Conservation (phyloP, 2,797 vertebrate genomes). For the Arctocebus calabarensis region DNA sequence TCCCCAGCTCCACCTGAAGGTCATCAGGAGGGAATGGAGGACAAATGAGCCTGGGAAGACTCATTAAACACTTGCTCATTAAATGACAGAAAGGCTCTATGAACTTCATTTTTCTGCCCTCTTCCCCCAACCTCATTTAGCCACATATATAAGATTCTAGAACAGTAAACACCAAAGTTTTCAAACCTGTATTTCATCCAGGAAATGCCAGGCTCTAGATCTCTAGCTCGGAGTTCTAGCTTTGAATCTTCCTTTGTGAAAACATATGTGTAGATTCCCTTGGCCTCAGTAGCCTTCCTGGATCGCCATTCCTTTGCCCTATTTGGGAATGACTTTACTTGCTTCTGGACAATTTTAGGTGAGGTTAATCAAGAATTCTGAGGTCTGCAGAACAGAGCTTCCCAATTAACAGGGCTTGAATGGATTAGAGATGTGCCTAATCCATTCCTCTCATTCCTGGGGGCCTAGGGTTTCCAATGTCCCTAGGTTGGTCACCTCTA, state of each 20-base stretch:
- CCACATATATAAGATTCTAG: not conserved
- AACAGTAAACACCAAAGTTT: not conserved
- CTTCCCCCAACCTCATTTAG: not conserved
- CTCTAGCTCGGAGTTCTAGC: conserved; percentile 4
- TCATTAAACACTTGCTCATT: not conserved
- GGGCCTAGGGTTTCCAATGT: conserved; percentile 4
- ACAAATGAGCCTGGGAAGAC: not conserved
- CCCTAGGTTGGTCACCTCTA: not conserved
- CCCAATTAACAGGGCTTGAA: not conserved
- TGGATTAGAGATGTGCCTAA: not conserved
- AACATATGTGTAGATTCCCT: not conserved
- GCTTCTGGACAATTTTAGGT: conserved; percentile 22
- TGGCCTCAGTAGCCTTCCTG: not conserved
- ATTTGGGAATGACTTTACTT: conserved; percentile 57
- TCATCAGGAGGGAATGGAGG: not conserved
- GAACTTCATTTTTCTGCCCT: not conserved
- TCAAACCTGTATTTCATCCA: conserved; percentile 47
- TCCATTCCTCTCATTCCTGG: not conserved
- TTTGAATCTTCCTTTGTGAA: conserved; percentile 60
- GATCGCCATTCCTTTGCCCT: not conserved
- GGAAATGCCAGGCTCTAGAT: conserved; percentile 20
- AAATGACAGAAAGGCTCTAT: not conserved
- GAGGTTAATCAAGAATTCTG: conserved; percentile 38
- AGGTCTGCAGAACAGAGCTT: conserved; percentile 26
- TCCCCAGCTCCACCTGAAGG: not conserved